Percentiles rank a stretch among this genome's conserved stretches.
Evolutionary conservation across 2,888 invertebrate genomes (phyloP).

Genomic region (Bunonema sp.): DNA sequence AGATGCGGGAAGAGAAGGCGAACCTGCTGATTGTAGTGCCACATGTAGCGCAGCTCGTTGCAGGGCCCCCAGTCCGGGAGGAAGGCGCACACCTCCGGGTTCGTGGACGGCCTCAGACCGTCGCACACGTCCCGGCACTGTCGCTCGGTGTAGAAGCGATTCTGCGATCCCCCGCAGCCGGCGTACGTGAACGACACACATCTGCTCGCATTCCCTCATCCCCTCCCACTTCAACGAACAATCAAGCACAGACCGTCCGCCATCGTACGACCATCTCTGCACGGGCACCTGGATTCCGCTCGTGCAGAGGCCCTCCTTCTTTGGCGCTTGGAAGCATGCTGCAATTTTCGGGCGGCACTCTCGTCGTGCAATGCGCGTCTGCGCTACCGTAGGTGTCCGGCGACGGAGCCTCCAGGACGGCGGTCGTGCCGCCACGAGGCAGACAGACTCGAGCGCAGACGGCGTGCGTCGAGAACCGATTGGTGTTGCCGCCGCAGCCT

Average conservation of each 20-base stretch:
- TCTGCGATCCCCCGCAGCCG: neutral
- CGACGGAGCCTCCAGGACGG: too few species aligned
- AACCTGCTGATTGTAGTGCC: constrained; percentile 30
- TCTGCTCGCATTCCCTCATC: constrained; percentile 18
- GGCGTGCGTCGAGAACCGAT: constrained; percentile 20
- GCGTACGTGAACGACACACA: too few species aligned
- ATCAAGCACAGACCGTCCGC: too few species aligned
- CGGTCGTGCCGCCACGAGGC: too few species aligned
- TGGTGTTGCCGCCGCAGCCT: constrained; percentile 37
- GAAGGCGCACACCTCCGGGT: constrained; percentile 27
- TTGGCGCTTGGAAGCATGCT: constrained; percentile 23
- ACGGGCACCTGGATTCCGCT: constrained; percentile 10
- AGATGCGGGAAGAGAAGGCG: neutral
- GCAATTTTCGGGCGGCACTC: constrained; percentile 11
- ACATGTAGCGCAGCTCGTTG: constrained; percentile 29
- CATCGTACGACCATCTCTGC: constrained; percentile 19
- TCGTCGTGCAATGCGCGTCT: constrained; percentile 9
- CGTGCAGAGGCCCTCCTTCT: constrained; percentile 15
- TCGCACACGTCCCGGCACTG: too few species aligned
- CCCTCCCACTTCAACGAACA: too few species aligned
- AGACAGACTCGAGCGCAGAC: constrained; percentile 6
- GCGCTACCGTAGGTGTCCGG: too few species aligned
- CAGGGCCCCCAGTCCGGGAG: constrained; percentile 36
- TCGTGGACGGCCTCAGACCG: too few species aligned
- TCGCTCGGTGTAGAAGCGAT: constrained; percentile 8